Base-by-base conservation (phyloP, 2,888 invertebrate species). In the Dilophus febrilis region DNA sequence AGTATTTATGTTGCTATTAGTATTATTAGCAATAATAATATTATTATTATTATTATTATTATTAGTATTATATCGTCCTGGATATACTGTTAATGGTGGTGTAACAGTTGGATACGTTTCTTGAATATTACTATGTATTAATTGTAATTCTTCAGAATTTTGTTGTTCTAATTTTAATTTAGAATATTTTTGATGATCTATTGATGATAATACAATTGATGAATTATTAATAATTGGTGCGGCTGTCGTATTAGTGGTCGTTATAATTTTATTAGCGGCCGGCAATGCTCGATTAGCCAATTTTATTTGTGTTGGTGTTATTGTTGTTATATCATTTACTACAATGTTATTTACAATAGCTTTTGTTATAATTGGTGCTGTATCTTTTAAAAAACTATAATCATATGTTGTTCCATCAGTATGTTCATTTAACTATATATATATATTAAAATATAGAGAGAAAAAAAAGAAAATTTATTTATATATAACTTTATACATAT, bases 291-390 rank as follows among this genome's bases (percentile, higher is more conserved):
- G n/a, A n/a, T n/a, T n/a, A n/a, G n/a, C n/a, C n/a, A n/a, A n/a
- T n/a, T n/a, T n/a, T n/a, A n/a, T n/a, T 59, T 61, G 63, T 53
- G 66, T 68, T 59, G 64, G 64, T 58, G 61, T 58, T 58, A 59
- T 60, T 52, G 66, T 63, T 58, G 66, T 55, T 58, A 67, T 61
- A 63, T 66, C 55, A 63, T 57, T 58, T 43, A 58, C 65, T 50
- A 79, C 75, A n/a, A 67, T 61, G 63, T 66, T 55, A 63, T 57
- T 58, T 43, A 58, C 65, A 50, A 79, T 75, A 48, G 82, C 82
- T 46, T 83, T 84, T 49, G 84, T 83, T 70, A 84, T 85, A 49
- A 85, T 83, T 41, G 82, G 79, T 42, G 81, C 78, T 56, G 77
- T 79, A 56, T 79, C 81, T 53, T 82, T 81, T 56, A 84, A 76